Evolutionary conservation across 2,797 vertebrate species (phyloP).

Genomic region (Betta splendens): DNA sequence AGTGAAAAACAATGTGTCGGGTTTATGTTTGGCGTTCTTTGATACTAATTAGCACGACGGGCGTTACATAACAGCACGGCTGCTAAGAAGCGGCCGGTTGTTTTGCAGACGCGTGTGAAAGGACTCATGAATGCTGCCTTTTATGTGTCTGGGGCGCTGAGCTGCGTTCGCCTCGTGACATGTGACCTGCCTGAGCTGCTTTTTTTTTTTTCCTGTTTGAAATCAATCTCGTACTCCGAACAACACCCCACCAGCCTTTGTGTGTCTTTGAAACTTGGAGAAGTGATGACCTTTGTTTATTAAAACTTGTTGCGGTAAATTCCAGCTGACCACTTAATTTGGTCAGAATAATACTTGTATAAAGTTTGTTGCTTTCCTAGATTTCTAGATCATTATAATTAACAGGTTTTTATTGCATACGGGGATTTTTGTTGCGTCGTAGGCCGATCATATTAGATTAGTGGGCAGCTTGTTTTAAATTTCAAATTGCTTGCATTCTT

Average conservation of each 20-base stretch:
- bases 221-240: constrained; percentile 41
- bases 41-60: constrained; percentile 44
- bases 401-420: constrained; percentile 2
- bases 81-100: constrained; percentile 56
- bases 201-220: constrained; percentile 67
- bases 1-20: constrained; percentile 36
- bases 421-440: constrained; percentile 9
- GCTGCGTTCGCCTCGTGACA: constrained; percentile 55
- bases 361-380: constrained; percentile 18
- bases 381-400: constrained; percentile 7
- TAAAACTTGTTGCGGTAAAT: too few species aligned
- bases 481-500: constrained; percentile 8
- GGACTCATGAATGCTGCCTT: constrained; percentile 74
- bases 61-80: constrained; percentile 37
- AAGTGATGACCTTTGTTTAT: constrained; percentile 1
- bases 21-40: constrained; percentile 53
- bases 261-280: constrained; percentile 5
- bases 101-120: constrained; percentile 63
- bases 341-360: too few species aligned
- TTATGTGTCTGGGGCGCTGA: constrained; percentile 56
- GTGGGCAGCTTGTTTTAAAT: not conserved
- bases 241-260: constrained; percentile 13
- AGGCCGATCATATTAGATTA: too few species aligned
- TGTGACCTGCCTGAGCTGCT: constrained; percentile 69
- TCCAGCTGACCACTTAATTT: not conserved